A percentile compares a stretch with the other conserved stretches of the same genome.
Conservation (phyloP, 2,888 invertebrate species). For the Tetropium fuscum region DNA sequence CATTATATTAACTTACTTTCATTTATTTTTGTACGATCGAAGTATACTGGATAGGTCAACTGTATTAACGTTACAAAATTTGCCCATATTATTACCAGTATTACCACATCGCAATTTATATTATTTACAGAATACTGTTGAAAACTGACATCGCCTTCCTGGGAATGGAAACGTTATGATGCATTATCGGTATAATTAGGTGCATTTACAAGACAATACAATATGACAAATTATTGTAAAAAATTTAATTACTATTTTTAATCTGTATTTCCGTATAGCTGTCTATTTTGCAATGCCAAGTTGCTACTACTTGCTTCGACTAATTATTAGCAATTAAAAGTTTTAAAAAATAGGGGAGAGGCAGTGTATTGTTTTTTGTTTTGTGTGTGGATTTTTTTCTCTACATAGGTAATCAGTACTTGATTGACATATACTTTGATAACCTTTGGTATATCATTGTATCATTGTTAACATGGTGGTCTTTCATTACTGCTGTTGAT, state of each 20-base stretch:
- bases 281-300: constrained; percentile 20
- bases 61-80: too few species aligned
- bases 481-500: too few species aligned
- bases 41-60: too few species aligned
- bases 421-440: too few species aligned
- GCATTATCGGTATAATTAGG: constrained; percentile 4
- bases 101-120: neutral
- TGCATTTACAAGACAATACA: constrained; percentile 21
- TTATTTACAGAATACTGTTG: constrained; percentile 4
- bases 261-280: constrained; percentile 4
- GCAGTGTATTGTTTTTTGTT: neutral
- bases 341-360: neutral
- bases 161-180: constrained; percentile 11
- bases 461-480: too few species aligned
- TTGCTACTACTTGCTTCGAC: constrained; percentile 8
- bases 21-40: too few species aligned
- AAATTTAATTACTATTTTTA: constrained; percentile 17
- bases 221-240: constrained; percentile 14
- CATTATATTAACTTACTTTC: too few species aligned
- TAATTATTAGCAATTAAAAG: constrained; percentile 22
- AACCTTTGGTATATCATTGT: too few species aligned
- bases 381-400: neutral
- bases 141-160: constrained; percentile 13
- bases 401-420: neutral
- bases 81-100: too few species aligned